Evolutionary conservation across 2,113 vertebrate species (phyloP), one percentile per base, ranked within the genome.

Genomic region (Lagopus leucura): DNA sequence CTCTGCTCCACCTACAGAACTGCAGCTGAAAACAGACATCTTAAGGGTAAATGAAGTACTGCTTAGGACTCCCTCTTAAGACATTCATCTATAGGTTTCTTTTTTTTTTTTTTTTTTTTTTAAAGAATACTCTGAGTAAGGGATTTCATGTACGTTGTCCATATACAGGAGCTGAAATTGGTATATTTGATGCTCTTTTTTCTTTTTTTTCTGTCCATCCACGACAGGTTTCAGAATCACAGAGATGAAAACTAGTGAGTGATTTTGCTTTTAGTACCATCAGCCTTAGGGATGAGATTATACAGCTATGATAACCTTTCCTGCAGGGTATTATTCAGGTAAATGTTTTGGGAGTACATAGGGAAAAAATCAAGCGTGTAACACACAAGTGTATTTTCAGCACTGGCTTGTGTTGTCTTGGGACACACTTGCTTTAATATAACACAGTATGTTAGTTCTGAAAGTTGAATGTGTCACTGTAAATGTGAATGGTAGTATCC

Each of bases 1-100:
- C 95, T 99, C 99, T 0, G 99, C 99, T 2, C 98, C 99, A 2
- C 97, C 98, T 16, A 98, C 98, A 0, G 99, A 99, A 28, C 95
- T 99, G 66, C 99, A 99, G 97, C 97, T 99, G 76, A 99, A 99
- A 97, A 99, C 99, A 0, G 99, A 99, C 95, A 99, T 99, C 89
- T 96, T 99, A 72, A 96, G 98, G 98, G 99, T 99, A 97, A 97
- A 91, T 72, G 19, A 52, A 76, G 13, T 30, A 6, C 2, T 43
- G 3, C n/a, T 54, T 34, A 38, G 67, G 36, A 11, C 10, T 7
- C 69, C 11, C 36, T 86, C n/a, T 25, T 34, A 6, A 66, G 19
- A 5, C 18, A 8, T 21, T 63, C 5, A 36, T 18, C 38, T 6
- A 43, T 36, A 32, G 11, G 38, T 38, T 38, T 38, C 9, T 38